A percentile compares a stretch with the other conserved stretches of the same genome.
These are phyloP conservation scores for Melitaea athalia DNA, from an alignment of 2,888 invertebrate genomes.

Conservation along the genomic window DNA sequence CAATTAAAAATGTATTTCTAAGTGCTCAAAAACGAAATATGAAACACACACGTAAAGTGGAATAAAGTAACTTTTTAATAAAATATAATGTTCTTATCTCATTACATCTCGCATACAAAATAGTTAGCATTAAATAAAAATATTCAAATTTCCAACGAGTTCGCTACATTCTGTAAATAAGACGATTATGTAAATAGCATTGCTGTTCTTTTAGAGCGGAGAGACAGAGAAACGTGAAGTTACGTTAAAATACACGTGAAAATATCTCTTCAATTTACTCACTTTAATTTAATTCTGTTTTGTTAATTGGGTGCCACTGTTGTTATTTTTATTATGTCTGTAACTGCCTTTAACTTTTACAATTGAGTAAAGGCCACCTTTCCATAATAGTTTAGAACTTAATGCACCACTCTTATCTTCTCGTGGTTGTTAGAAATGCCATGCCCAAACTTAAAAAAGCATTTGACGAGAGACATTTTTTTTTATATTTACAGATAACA, in stretches of 20 bases:
- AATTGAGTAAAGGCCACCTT: no score
- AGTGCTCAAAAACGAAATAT: background rate
- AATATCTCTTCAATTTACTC: background rate
- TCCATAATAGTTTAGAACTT: no score
- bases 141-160: background rate
- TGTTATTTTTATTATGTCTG: no score
- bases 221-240: background rate
- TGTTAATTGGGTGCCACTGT: no score
- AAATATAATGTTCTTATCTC: background rate
- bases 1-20: background rate
- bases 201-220: background rate
- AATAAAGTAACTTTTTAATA: background rate
- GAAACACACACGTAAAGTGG: background rate
- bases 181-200: slow-evolving; percentile 10
- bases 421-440: no score
- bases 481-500: no score
- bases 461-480: no score
- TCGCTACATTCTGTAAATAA: slow-evolving; percentile 7
- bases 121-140: slow-evolving; percentile 10
- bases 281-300: background rate
- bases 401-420: no score
- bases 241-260: background rate
- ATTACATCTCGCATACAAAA: slow-evolving; percentile 3
- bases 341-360: no score
- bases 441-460: no score